These are phyloP conservation scores for Caenorhabditis afra DNA, from an alignment of 2,888 invertebrate genomes.

Conservation along the genomic window DNA sequence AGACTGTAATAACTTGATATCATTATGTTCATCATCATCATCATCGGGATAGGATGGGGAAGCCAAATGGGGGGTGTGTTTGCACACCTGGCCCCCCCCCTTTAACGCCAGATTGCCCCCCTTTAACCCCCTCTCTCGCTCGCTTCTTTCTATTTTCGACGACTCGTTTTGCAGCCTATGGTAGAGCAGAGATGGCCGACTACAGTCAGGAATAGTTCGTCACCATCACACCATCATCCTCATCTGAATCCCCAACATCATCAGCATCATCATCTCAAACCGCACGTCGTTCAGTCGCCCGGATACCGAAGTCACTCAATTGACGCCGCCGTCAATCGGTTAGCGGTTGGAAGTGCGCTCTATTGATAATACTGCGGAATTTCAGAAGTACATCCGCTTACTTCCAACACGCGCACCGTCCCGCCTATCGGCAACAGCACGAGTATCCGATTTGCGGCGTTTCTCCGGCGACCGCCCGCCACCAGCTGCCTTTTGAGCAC, in stretches of 20 bases:
- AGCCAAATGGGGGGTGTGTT: neutral
- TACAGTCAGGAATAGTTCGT: conserved; percentile 27
- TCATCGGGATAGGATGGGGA: neutral
- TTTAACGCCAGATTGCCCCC: too few species aligned
- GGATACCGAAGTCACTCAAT: conserved; percentile 46
- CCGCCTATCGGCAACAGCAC: conserved; percentile 9
- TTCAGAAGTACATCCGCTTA: conserved; percentile 43
- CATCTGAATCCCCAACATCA: neutral
- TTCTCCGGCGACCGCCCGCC: conserved; percentile 16
- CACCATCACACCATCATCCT: neutral
- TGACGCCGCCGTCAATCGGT: conserved; percentile 49
- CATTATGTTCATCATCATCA: neutral
- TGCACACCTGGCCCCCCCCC: conserved; percentile 6
- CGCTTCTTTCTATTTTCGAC: conserved; percentile 6
- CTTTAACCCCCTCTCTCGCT: conserved; percentile 5
- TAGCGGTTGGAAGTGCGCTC: neutral
- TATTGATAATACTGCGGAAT: neutral
- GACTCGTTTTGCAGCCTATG: conserved; percentile 65
- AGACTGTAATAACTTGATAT: conserved; percentile 17
- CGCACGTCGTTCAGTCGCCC: conserved; percentile 2
- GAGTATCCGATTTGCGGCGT: conserved; percentile 56
- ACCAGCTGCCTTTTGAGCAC: conserved; percentile 24
- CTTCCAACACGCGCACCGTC: conserved; percentile 38
- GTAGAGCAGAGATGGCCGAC: conserved; percentile 65
- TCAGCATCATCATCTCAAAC: conserved; percentile 1